Conservation (phyloP, 2,888 invertebrate genomes). For the Nematopogon swammerdamellus region DNA sequence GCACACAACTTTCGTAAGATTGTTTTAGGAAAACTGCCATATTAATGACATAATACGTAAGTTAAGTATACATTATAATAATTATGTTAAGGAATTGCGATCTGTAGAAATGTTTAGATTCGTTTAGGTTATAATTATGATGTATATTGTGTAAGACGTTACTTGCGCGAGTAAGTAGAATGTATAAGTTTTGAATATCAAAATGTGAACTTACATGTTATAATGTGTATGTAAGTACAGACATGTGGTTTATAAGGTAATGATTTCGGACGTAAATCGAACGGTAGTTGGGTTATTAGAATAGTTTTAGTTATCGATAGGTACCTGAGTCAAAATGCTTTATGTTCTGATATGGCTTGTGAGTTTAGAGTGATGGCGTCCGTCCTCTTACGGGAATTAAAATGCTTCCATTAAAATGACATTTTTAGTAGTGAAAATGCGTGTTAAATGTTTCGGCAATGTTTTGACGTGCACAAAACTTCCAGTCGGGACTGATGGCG, state of each 20-base stretch:
- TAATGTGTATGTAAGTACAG: no score
- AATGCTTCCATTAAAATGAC: neutral
- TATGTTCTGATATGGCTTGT: neutral
- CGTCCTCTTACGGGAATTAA: neutral
- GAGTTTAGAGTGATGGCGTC: neutral
- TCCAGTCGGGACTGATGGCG: no score
- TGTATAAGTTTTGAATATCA: neutral
- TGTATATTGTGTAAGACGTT: neutral
- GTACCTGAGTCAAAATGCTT: neutral
- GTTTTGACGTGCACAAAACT: no score
- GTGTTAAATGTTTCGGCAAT: no score
- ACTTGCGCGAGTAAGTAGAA: neutral
- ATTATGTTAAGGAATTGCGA: no score
- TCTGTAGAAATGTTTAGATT: neutral
- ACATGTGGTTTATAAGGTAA: neutral
- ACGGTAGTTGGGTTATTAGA: neutral
- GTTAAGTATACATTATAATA: neutral
- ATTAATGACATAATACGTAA: constrained; percentile 1
- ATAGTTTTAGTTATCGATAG: neutral
- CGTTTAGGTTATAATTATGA: no score
- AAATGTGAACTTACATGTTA: no score
- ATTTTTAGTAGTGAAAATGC: no score
- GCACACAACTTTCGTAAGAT: neutral
- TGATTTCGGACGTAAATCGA: neutral
- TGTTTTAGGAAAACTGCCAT: constrained; percentile 1